Evolutionary conservation across 2,113 vertebrate species (phyloP).

Genomic region (Oncorhynchus keta): DNA sequence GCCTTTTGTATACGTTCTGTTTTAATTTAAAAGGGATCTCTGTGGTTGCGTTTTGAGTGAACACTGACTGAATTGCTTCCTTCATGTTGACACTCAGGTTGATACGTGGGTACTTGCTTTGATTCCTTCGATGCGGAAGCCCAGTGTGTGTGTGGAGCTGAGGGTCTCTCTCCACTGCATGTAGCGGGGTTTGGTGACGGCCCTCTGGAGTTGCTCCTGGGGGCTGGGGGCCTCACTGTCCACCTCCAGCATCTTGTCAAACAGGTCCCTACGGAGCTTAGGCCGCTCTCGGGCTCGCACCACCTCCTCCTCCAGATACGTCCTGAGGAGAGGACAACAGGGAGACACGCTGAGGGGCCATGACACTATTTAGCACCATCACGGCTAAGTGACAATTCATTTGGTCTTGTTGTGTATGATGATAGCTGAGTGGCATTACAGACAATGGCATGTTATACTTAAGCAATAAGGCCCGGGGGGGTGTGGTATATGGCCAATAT

Average conservation of each 20-base stretch:
- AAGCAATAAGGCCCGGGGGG: no score
- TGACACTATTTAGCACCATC: no score
- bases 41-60: no score
- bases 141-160: constrained; percentile 92
- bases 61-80: no score
- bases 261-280: constrained; percentile 92
- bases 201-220: constrained; percentile 84
- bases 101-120: constrained; percentile 75
- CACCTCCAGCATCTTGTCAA: constrained; percentile 96
- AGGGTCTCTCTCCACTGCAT: constrained; percentile 99
- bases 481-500: no score
- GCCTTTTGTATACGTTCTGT: no score
- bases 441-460: no score
- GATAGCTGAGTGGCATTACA: no score
- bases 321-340: constrained; percentile 69
- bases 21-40: background rate
- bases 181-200: constrained; percentile 93
- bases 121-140: constrained; percentile 96
- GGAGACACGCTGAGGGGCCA: background rate
- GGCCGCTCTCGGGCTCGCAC: constrained; percentile 90
- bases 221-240: constrained; percentile 85
- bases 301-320: constrained; percentile 94
- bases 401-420: no score
- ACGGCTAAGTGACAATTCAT: no score
- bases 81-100: background rate